Base-by-base conservation (phyloP, 2,797 vertebrate species). In the Chelon auratus region DNA sequence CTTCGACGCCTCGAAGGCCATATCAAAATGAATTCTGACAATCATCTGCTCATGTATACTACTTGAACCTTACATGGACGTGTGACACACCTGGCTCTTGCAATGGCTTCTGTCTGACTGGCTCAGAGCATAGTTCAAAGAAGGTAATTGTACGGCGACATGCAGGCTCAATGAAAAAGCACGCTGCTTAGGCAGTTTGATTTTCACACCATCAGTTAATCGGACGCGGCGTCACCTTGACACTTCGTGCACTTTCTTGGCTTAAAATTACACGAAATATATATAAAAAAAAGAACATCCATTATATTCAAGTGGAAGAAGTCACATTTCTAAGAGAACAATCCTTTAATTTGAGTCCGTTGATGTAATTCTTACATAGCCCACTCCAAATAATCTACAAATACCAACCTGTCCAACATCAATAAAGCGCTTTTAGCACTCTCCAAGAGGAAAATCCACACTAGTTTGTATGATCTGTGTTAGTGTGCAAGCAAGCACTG, bases 71-170 rank as follows among this genome's bases (percentile, higher is more conserved):
- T 8, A 30, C 15, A 11, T 47, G 57, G n/a, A 56, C 45, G 36
- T 54, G 51, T 65, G 36, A 70, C 24, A 67, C 37, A 55, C 54
- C 52, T 75, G 72, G 50, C 61, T 75, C n/a, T 76, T 14, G 12
- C 59, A 62, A 62, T 68, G 59, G 47, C 53, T 60, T 77, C 47
- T 26, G 67, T 75, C 36, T 64, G 62, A 81, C 75, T 77, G 81
- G 51, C 78, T 83, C 69, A 60, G 52, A 60, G 37, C 72, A 62
- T 77, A 81, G 54, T 80, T 83, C 69, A 60, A 48, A 60, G 37
- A 75, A 62, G 36, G 54, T 72, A 55, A 70, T 75, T 76, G 55
- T 58, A 55, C 73, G 40, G 48, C 40, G 64, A 79, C 64, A 45
- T 42, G 20, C 47, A 36, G 59, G n/a, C 56, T 71, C 48, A 79